Percentiles rank a stretch among this genome's conserved stretches.
phyloP scores from a whole-genome alignment of 2,888 invertebrate species.

The Corythucha ciliata region DNA sequence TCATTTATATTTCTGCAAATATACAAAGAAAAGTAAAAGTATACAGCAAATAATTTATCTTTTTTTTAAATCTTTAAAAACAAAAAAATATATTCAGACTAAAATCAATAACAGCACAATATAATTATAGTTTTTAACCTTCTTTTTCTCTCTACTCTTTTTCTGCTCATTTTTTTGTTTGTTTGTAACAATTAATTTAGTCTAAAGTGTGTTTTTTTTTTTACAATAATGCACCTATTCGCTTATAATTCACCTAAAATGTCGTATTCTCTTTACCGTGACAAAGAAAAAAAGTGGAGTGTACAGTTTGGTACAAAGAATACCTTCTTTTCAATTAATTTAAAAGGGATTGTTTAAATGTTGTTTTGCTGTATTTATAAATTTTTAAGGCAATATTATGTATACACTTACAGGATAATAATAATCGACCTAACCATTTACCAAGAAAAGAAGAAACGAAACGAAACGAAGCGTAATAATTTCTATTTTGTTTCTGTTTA shows the following conservation, averaged over 20 bases:
- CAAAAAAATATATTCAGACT: slow-evolving; percentile 30
- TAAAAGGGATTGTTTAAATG: neutral
- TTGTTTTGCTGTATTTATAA: slow-evolving; percentile 25
- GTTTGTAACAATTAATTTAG: slow-evolving; percentile 31
- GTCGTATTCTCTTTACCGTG: slow-evolving; percentile 25
- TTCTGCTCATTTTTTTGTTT: too few relatives aligned
- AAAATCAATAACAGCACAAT: slow-evolving; percentile 32
- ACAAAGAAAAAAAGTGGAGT: slow-evolving; percentile 8
- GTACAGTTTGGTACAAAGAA: neutral
- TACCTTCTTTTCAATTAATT: too few relatives aligned
- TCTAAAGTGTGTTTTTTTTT: slow-evolving; percentile 30
- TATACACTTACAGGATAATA: slow-evolving; percentile 24
- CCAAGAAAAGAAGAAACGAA: slow-evolving; percentile 28
- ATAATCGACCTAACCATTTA: slow-evolving; percentile 31
- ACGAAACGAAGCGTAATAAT: too few relatives aligned
- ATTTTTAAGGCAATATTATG: slow-evolving; percentile 29
- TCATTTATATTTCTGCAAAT: slow-evolving; percentile 31
- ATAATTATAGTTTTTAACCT: slow-evolving; percentile 31
- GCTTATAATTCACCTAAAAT: slow-evolving; percentile 27
- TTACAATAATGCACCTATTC: slow-evolving; percentile 31
- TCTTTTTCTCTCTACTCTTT: slow-evolving; percentile 27
- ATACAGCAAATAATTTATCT: slow-evolving; percentile 26
- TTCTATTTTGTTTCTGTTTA: slow-evolving; percentile 18
- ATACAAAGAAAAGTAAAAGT: slow-evolving; percentile 27
- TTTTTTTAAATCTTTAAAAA: slow-evolving; percentile 25